Percentiles rank a stretch among this genome's conserved stretches.
These are phyloP conservation scores for Hirundo rustica DNA, from an alignment of 2,797 vertebrate genomes.

Conservation along the genomic window DNA sequence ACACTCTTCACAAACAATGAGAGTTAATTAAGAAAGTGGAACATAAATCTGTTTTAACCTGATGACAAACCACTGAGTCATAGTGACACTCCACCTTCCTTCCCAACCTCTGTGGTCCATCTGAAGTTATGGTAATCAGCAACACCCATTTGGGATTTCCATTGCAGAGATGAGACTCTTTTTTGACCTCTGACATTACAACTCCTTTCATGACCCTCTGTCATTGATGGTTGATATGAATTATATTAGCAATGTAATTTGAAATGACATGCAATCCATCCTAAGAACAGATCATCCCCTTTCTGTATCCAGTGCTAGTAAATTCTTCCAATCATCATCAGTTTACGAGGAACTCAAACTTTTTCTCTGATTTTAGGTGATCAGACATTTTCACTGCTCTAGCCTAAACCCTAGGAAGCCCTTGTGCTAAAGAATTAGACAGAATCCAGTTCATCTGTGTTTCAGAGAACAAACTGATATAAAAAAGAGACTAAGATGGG, in stretches of 20 bases:
- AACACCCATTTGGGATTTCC: background rate
- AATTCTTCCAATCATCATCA: background rate
- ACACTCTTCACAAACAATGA: background rate
- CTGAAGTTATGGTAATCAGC: background rate
- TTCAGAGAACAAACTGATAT: background rate
- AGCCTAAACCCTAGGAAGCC: background rate
- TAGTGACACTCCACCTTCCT: background rate
- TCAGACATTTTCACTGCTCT: background rate
- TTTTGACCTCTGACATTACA: background rate
- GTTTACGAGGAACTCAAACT: background rate
- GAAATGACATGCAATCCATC: rapidly evolving
- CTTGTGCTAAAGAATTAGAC: background rate
- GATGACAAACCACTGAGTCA: background rate
- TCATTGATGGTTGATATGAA: background rate
- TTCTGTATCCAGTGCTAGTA: background rate
- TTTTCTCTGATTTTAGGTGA: background rate
- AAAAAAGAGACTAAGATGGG: background rate
- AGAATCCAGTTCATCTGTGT: background rate
- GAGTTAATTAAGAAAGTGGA: background rate
- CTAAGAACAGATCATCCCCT: background rate
- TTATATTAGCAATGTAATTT: background rate
- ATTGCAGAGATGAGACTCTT: background rate
- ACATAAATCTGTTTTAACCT: background rate
- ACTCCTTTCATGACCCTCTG: background rate
- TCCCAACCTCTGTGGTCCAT: background rate